These are phyloP conservation scores for Luperina testacea DNA, from an alignment of 2,888 invertebrate species.

Conservation along the genomic window DNA sequence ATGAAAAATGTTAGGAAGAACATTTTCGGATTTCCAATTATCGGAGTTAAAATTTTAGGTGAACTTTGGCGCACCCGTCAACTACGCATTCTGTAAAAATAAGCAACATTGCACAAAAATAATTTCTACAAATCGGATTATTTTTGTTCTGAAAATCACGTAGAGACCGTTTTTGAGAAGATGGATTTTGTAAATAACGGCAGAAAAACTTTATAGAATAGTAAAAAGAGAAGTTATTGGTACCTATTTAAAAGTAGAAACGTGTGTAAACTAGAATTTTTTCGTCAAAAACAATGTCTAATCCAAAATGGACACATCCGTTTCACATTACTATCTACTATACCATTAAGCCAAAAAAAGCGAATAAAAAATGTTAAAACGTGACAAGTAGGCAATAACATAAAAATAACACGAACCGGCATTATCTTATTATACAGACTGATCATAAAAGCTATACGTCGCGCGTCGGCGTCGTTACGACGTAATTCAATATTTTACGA, in stretches of 20 bases:
- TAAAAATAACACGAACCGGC: slow-evolving; percentile 59
- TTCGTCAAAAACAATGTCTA: background rate
- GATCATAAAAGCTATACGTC: slow-evolving; percentile 51
- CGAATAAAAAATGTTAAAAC: slow-evolving; percentile 39
- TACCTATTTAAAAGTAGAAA: background rate
- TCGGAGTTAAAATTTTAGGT: too few relatives aligned
- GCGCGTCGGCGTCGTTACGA: slow-evolving; percentile 44
- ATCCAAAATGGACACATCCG: slow-evolving; percentile 13
- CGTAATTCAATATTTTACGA: slow-evolving; percentile 70
- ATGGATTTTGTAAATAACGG: background rate
- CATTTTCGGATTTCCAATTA: too few relatives aligned
- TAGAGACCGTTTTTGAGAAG: background rate
- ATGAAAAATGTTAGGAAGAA: too few relatives aligned
- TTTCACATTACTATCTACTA: slow-evolving; percentile 15
- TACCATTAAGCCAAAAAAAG: slow-evolving; percentile 25
- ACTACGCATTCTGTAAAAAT: too few relatives aligned
- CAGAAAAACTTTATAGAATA: background rate
- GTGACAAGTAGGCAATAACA: slow-evolving; percentile 47
- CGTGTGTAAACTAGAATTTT: background rate
- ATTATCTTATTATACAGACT: slow-evolving; percentile 60
- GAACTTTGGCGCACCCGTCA: too few relatives aligned
- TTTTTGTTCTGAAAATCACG: too few relatives aligned
- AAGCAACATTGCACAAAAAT: too few relatives aligned
- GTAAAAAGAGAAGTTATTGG: background rate
- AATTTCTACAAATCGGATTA: too few relatives aligned